Conservation (phyloP, 2,113 vertebrate genomes). For the Mus pahari region DNA sequence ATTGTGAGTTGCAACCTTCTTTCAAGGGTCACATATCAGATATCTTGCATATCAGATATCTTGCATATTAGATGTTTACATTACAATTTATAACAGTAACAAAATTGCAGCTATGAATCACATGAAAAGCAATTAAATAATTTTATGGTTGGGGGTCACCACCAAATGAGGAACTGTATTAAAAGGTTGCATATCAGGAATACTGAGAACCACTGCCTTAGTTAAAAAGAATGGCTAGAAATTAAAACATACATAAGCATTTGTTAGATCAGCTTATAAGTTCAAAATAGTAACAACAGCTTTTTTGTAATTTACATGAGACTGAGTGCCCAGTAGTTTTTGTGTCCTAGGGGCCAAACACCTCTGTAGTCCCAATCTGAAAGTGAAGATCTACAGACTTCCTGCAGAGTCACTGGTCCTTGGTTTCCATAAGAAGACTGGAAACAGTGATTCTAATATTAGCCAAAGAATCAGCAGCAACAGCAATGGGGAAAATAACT, state of each 20-base stretch:
- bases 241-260: not conserved
- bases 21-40: not conserved
- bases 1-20: not conserved
- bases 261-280: not conserved
- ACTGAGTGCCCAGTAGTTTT: not conserved
- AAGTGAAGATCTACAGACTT: not conserved
- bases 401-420: not conserved
- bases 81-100: not conserved
- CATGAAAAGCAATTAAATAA: not conserved
- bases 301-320: not conserved
- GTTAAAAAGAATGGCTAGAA: not conserved
- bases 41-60: not conserved
- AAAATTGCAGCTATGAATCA: not conserved
- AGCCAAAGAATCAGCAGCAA: not conserved
- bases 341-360: not conserved
- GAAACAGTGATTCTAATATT: not conserved
- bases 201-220: not conserved
- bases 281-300: not conserved
- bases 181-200: not conserved
- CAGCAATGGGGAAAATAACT: not conserved
- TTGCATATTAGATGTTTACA: not conserved
- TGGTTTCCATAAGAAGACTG: not conserved
- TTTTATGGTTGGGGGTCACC: not conserved
- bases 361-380: not conserved
- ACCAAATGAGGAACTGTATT: not conserved